Evolutionary conservation across 2,797 vertebrate species (phyloP).

Genomic region (Potorous gilbertii): DNA sequence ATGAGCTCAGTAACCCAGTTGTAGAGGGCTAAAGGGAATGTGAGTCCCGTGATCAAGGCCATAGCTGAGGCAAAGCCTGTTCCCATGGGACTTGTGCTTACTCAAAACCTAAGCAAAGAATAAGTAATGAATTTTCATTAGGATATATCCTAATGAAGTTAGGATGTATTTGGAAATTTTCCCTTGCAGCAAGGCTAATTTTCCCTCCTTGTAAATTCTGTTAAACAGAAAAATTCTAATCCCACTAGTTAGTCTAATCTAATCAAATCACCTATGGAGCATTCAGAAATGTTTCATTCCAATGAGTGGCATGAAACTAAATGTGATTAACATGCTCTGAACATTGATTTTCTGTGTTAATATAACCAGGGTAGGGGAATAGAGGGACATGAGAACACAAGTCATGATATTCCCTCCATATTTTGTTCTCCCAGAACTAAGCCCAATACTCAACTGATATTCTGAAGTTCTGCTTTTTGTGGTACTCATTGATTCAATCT

Average conservation of each 20-base stretch:
- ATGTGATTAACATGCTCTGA: neutral
- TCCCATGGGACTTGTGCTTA: too few relatives aligned
- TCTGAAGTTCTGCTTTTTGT: neutral
- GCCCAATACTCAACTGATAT: neutral
- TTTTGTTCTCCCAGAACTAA: neutral
- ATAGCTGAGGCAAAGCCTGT: too few relatives aligned
- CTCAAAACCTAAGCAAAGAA: too few relatives aligned
- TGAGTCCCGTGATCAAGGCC: too few relatives aligned
- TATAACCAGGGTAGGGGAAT: neutral
- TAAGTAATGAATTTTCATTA: neutral
- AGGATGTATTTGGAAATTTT: neutral
- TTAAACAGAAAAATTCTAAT: neutral
- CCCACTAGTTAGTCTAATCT: neutral
- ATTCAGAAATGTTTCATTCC: neutral
- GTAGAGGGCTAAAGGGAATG: too few relatives aligned
- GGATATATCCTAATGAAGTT: too few relatives aligned
- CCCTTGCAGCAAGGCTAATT: neutral
- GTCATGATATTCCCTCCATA: neutral
- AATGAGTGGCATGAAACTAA: neutral
- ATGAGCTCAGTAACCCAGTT: neutral
- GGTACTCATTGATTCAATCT: neutral
- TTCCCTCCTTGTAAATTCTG: neutral
- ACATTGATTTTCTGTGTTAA: neutral
- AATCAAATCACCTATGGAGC: neutral
- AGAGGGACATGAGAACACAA: neutral